These are phyloP conservation scores for Phalera bucephala DNA, from an alignment of 2,888 invertebrate genomes.

Conservation along the genomic window DNA sequence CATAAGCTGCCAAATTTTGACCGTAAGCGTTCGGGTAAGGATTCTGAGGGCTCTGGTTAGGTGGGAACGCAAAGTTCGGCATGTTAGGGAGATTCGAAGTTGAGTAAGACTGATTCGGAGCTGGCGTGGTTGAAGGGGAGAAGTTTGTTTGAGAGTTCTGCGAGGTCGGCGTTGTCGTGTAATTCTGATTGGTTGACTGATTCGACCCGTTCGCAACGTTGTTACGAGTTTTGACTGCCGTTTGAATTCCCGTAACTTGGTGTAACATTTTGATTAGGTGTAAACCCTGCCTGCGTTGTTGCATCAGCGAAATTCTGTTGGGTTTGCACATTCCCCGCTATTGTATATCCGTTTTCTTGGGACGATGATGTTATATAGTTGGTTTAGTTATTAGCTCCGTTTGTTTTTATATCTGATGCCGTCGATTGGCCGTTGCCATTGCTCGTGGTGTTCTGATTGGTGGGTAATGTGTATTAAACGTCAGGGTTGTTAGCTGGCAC, in stretches of 20 bases:
- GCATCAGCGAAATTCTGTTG: conserved; percentile 56
- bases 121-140: conserved; percentile 69
- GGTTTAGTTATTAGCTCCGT: conserved; percentile 56
- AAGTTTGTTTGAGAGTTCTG: conserved; percentile 61
- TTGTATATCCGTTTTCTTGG: conserved; percentile 60
- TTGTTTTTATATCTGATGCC: conserved; percentile 53
- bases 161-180: conserved; percentile 48
- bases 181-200: conserved; percentile 47
- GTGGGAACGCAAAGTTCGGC: conserved; percentile 60
- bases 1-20: conserved; percentile 74
- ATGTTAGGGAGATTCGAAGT: conserved; percentile 52
- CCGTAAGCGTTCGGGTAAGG: conserved; percentile 76
- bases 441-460: conserved; percentile 48
- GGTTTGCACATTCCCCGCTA: conserved; percentile 49
- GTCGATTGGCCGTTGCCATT: conserved; percentile 59
- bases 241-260: conserved; percentile 55
- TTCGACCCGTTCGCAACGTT: conserved; percentile 59
- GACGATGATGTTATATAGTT: conserved; percentile 74
- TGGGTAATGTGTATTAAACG: conserved; percentile 62
- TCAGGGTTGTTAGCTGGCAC: conserved; percentile 55
- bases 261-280: conserved; percentile 48
- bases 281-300: conserved; percentile 50
- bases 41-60: conserved; percentile 55
- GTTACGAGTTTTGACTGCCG: conserved; percentile 49
- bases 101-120: conserved; percentile 63